Base-by-base conservation (phyloP, 1,140 invertebrate species). In the Drosophila bocki region DNA sequence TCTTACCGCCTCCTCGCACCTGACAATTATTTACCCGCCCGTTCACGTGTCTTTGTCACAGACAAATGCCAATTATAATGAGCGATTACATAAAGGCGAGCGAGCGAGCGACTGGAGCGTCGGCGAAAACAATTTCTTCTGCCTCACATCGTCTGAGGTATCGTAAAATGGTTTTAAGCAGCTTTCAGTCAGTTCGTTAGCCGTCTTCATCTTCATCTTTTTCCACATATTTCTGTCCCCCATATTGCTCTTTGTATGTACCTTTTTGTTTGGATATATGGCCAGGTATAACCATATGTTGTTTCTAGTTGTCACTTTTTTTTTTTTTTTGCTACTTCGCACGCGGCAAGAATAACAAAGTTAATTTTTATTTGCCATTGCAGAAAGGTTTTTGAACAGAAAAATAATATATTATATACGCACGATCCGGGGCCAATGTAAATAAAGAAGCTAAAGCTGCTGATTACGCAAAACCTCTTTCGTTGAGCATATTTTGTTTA, bases 31-130 rank as follows among this genome's bases (percentile, higher is more conserved):
- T 45, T 37, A 29, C 69, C 48, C 35, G 15, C 41, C 44, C 9
- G 3, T 19, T 37, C 41, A 32, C 41, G 48, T 48, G 60, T 50
- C 68, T 76, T 76, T 84, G 84, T 80, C 84, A 88, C 85, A 88
- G 72, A 90, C 84, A 90, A 90, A 90, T 75, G 78, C 77, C 84
- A 88, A 88, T 90, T 88, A 88, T 90, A 88, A 90, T 88, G 81
- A 78, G 65, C 80, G 85, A 88, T 88, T 88, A 80, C 85, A 90
- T 88, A 88, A 90, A 88, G 77, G 39, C 67, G 33, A 59, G 32
- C 44, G 54, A 42, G 51, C n/a, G 37, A 61, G 33, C 69, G 58
- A 60, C 33, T 5, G 22, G 22, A 22, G n/a, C 17, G 42, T 9
- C 29, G n/a, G 32, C 33, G 51, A 54, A 54, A 64, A 77, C 69